A percentile compares a stretch with the other conserved stretches of the same genome.
These are phyloP conservation scores for Amphipyra tragopoginis DNA, from an alignment of 2,888 invertebrate species.

Conservation along the genomic window DNA sequence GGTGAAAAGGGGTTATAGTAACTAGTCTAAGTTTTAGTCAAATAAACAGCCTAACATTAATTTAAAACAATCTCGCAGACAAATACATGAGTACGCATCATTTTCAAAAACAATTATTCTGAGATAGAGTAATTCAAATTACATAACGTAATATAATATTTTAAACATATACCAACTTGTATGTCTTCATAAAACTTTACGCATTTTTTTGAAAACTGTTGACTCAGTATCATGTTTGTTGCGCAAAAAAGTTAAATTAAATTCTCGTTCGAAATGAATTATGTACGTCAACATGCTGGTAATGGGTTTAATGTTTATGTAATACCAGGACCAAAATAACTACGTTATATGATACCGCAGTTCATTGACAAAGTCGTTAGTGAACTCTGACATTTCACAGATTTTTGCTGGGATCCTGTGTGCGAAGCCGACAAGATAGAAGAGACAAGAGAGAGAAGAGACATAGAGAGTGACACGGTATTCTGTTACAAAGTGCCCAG, in stretches of 20 bases:
- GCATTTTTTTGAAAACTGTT: background rate
- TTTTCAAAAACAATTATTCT: background rate
- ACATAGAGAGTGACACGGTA: slow-evolving; percentile 9
- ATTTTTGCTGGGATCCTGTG: slow-evolving; percentile 30
- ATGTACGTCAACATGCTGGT: slow-evolving; percentile 8
- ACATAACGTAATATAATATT: background rate
- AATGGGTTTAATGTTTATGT: slow-evolving; percentile 5
- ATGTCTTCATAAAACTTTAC: slow-evolving; percentile 13
- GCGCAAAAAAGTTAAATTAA: slow-evolving; percentile 8
- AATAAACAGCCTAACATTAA: slow-evolving; percentile 4
- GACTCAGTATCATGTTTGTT: background rate
- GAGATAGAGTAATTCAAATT: background rate
- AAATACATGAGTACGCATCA: background rate
- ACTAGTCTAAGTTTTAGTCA: background rate
- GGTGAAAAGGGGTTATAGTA: too few species aligned
- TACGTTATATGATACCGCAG: slow-evolving; percentile 21
- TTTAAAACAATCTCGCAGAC: background rate
- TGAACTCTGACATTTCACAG: slow-evolving; percentile 53
- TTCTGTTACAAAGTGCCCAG: slow-evolving; percentile 29
- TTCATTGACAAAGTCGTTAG: slow-evolving; percentile 35
- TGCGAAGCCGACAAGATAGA: slow-evolving; percentile 30
- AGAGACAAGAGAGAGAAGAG: too few species aligned
- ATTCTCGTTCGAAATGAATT: slow-evolving; percentile 8
- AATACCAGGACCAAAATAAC: slow-evolving; percentile 12
- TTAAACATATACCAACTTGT: slow-evolving; percentile 14